Percentiles rank a stretch among this genome's conserved stretches.
Conservation (phyloP, 2,113 vertebrate genomes). For the Lycaon pictus region DNA sequence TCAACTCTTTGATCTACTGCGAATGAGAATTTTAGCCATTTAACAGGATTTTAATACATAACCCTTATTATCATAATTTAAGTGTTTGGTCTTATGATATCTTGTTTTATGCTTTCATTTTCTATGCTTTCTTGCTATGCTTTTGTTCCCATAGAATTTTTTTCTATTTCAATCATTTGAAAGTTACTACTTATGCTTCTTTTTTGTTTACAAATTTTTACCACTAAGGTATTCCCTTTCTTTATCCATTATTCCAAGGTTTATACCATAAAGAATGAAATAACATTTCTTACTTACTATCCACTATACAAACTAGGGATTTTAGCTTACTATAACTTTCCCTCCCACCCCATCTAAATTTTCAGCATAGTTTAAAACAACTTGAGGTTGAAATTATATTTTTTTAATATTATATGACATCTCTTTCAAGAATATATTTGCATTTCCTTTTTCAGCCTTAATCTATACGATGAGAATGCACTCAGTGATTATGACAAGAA, state of each 20-base stretch:
- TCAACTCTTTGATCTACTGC: neutral
- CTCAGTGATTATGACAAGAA: slow-evolving; percentile 24
- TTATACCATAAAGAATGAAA: neutral
- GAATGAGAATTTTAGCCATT: neutral
- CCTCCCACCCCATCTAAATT: neutral
- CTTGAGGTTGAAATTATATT: neutral
- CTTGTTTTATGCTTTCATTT: neutral
- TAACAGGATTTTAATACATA: neutral
- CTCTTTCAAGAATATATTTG: neutral
- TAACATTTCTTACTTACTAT: neutral
- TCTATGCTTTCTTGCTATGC: neutral
- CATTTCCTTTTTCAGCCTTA: neutral
- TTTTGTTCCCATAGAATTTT: neutral
- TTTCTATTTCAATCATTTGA: neutral
- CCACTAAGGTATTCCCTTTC: neutral
- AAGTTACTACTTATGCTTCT: neutral
- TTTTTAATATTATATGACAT: neutral
- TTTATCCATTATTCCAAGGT: neutral
- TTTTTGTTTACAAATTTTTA: neutral
- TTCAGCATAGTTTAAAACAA: neutral
- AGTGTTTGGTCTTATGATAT: neutral
- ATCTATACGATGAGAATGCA: neutral
- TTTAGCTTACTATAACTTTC: neutral
- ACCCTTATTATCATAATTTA: neutral
- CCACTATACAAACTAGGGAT: neutral